Evolutionary conservation across 2,888 invertebrate species (phyloP), one percentile per base, ranked within the genome.

Genomic region (Hirtodrosophila duncani): DNA sequence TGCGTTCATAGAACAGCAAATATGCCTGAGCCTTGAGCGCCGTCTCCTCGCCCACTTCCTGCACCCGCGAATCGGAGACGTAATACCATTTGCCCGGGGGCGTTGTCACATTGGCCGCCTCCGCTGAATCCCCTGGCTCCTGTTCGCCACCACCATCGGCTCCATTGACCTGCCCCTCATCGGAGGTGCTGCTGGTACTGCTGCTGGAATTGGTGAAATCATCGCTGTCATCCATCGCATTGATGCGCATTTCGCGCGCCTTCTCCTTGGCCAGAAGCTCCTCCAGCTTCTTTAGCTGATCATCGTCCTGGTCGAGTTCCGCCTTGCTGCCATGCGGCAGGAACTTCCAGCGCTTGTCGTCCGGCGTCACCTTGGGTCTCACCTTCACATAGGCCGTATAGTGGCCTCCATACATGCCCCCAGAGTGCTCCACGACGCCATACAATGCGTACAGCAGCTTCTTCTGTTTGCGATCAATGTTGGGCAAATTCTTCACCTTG

Each of bases 311-410:
- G 7, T 88, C 88, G 0, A 89, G 84, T 60, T 88, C 87, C 1
- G 88, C 86, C 50, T 90, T 90, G 20, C 88, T 90, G 55, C 90
- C 89, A 48, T 88, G 88, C 0, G 93, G 92, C 61, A 94, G 83
- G 85, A 93, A 94, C 71, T 91, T 89, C 92, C 93, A 93, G 7
- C 92, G 89, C 5, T 91, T 90, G 75, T 92, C 92, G n/a, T 90
- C 89, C 1, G 89, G 84, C 18, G 88, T 87, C 21, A 93, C 84
- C 4, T 90, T 89, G 11, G 89, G 86, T n/a, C 94, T 88, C 5
- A 95, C 94, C 88, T 97, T 97, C 1, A 99, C 95, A 82, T 96
- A 99, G 3, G 98, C 97, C 1, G 97, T 95, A 84, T 99, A 99
- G 64, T 91, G 91, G 0, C 91, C 91, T 2, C 96, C 95, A 81